These are phyloP conservation scores for Microctenopoma steveboyesi DNA, from an alignment of 2,797 vertebrate species.

Conservation along the genomic window DNA sequence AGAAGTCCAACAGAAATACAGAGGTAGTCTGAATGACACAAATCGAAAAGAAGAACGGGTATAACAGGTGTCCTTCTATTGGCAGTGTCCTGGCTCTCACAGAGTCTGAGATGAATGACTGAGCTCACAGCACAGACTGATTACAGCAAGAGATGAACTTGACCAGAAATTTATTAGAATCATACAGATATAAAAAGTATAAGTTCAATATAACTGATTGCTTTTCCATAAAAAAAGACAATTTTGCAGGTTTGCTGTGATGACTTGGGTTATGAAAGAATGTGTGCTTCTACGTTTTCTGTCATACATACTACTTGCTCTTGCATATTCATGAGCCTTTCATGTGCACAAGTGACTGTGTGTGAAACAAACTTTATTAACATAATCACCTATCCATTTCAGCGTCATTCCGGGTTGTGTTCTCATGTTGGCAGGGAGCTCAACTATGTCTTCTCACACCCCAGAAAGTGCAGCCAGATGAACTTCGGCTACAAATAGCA, in stretches of 20 bases:
- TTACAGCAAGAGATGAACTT: constrained; percentile 50
- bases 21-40: constrained; percentile 20
- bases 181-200: constrained; percentile 26
- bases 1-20: constrained; percentile 27
- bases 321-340: constrained; percentile 12
- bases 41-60: constrained; percentile 54
- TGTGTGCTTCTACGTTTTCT: constrained; percentile 30
- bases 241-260: constrained; percentile 41
- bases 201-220: constrained; percentile 24
- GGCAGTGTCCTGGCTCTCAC: constrained; percentile 37
- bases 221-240: constrained; percentile 47
- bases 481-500: constrained; percentile 6
- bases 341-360: not conserved
- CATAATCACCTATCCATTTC: constrained; percentile 4
- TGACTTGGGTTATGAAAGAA: constrained; percentile 34
- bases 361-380: constrained; percentile 6
- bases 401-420: not conserved
- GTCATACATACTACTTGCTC: not conserved
- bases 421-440: not conserved
- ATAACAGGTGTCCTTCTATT: constrained; percentile 55
- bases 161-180: constrained; percentile 46
- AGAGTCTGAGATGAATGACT: constrained; percentile 57
- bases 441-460: not conserved
- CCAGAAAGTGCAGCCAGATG: not conserved
- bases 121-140: constrained; percentile 54